These are phyloP conservation scores for Drosophila nigrodunni DNA, from an alignment of 1,140 invertebrate genomes.

Conservation along the genomic window DNA sequence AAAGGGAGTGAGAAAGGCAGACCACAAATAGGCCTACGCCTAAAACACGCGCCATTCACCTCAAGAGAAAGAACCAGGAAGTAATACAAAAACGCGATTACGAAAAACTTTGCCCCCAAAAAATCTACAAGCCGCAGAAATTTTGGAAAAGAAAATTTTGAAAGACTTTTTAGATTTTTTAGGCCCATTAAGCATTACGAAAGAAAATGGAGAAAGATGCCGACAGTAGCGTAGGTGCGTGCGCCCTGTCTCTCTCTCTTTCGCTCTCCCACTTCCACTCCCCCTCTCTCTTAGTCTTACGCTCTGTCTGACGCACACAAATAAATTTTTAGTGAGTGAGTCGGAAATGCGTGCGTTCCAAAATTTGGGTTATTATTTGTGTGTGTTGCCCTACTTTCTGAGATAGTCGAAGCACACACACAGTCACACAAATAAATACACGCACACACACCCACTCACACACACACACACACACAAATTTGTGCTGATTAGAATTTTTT, in stretches of 20 bases:
- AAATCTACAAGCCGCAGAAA: no score
- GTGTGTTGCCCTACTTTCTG: conserved; percentile 71
- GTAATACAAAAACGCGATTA: conserved; percentile 27
- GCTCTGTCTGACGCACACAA: conserved; percentile 19
- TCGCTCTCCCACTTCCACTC: conserved; percentile 7
- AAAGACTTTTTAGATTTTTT: conserved; percentile 6
- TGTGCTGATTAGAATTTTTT: conserved; percentile 60
- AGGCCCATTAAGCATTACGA: conserved; percentile 30
- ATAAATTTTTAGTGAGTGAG: conserved; percentile 23
- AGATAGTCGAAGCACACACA: conserved; percentile 47
- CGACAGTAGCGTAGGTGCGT: conserved; percentile 11
- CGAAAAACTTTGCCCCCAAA: conserved; percentile 11
- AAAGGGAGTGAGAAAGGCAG: background rate
- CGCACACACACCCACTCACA: conserved; percentile 18
- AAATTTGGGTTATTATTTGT: conserved; percentile 76
- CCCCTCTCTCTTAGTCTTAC: conserved; percentile 4
- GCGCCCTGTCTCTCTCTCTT: conserved; percentile 8
- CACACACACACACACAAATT: conserved; percentile 34
- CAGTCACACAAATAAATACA: conserved; percentile 19
- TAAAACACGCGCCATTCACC: conserved; percentile 24
- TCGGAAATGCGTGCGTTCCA: conserved; percentile 73
- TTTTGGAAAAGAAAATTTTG: conserved; percentile 14
- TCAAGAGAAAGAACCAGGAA: conserved; percentile 22
- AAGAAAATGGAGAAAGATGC: conserved; percentile 47
- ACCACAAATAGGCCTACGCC: conserved; percentile 4